Evolutionary conservation across 1,140 invertebrate genomes (phyloP).

Genomic region (Sinonovacula constricta): DNA sequence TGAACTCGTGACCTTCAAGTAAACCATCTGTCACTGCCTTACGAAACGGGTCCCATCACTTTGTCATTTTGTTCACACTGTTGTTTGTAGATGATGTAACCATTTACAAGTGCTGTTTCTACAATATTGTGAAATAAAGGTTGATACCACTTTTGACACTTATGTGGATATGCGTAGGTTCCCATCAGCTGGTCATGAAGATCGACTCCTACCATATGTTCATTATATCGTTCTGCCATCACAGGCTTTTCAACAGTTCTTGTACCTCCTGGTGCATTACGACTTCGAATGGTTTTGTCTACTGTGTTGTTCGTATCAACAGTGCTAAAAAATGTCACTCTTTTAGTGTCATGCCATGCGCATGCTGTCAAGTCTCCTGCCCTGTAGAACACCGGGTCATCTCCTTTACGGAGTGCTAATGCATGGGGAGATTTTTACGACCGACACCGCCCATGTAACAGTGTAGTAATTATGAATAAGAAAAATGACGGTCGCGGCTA

Average conservation of each 20-base stretch:
- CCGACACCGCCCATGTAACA: no score
- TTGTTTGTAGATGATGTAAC: conserved; percentile 26
- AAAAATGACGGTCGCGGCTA: no score
- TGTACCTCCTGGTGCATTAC: background rate
- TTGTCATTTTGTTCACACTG: background rate
- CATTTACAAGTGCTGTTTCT: conserved; percentile 24
- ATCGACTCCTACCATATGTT: conserved; percentile 43
- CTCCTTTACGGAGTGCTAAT: conserved; percentile 20
- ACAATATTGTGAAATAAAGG: conserved; percentile 24
- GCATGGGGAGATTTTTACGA: no score
- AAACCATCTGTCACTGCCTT: conserved; percentile 22
- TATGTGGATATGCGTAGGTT: conserved; percentile 20
- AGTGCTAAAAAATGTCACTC: conserved; percentile 34
- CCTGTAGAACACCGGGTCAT: conserved; percentile 36
- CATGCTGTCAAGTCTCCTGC: conserved; percentile 10
- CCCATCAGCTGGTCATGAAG: conserved; percentile 15
- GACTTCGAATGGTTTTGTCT: conserved; percentile 3
- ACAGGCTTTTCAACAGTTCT: conserved; percentile 22
- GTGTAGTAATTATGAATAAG: no score
- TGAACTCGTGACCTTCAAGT: conserved; percentile 13
- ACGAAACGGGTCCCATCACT: background rate
- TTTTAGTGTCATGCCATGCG: conserved; percentile 37
- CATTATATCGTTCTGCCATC: conserved; percentile 23
- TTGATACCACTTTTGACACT: conserved; percentile 41
- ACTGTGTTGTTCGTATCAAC: conserved; percentile 4